Conservation (phyloP, 2,888 invertebrate genomes). For the Athalia circularis region DNA sequence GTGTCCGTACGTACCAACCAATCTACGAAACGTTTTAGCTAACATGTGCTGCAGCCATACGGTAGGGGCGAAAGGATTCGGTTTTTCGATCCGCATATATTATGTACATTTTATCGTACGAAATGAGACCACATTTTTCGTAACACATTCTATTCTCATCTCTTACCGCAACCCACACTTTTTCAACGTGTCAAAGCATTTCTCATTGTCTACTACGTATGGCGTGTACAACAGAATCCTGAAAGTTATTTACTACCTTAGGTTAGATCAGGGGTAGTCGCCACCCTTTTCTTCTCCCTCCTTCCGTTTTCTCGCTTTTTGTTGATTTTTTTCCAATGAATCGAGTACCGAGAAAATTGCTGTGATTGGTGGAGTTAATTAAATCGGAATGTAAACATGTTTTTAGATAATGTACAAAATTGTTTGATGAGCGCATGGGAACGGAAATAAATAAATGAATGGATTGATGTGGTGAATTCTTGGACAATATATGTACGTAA, state of each 20-base stretch:
- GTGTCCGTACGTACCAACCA: background rate
- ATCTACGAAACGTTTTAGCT: constrained; percentile 20
- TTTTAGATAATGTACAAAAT: too few relatives aligned
- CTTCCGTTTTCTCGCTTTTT: background rate
- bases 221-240: too few relatives aligned
- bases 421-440: too few relatives aligned
- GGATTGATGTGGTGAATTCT: background rate
- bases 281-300: background rate
- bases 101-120: background rate
- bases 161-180: too few relatives aligned
- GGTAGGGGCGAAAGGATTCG: background rate
- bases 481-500: background rate
- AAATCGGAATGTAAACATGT: too few relatives aligned
- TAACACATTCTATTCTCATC: too few relatives aligned
- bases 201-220: too few relatives aligned
- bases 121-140: background rate
- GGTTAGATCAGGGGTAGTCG: background rate
- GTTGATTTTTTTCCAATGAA: background rate
- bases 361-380: too few relatives aligned
- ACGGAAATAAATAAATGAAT: too few relatives aligned
- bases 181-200: too few relatives aligned
- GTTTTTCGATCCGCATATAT: background rate
- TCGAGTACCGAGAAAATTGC: too few relatives aligned
- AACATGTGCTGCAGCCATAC: background rate
- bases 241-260: too few relatives aligned